Base-by-base conservation (phyloP, 2,888 invertebrate species). In the Hyles lineata region DNA sequence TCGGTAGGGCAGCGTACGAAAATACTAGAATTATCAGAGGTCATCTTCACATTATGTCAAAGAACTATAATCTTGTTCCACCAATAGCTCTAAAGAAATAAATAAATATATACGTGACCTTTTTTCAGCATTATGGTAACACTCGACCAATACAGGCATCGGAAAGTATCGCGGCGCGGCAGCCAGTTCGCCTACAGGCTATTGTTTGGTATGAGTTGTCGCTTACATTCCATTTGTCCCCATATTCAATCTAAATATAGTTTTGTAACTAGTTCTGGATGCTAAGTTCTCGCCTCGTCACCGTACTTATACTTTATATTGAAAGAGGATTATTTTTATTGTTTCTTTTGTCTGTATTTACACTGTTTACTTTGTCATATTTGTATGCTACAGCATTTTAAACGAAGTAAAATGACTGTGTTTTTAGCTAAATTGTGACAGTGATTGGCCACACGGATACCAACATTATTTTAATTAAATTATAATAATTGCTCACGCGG, bases 161-260 rank as follows among this genome's bases (percentile, higher is more conserved):
- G 43, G 23, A 23, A 43, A 67, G 15, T 21, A 43, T 35, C 29
- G 8, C 17, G 29, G 29, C 61, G 21, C 63, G 21, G 35, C 52
- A 84, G 83, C 91, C 86, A 84, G 90, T 89, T 90, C 91, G 91
- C 91, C 91, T 91, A 91, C 91, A 85, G 79, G 50, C 88, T 81
- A 89, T 90, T 90, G 90, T 90, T 84, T 82, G 80, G 77, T 77
- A 79, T 74, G 78, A 79, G 80, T 67, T 67, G 67, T 67, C 50
- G 50, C 67, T 67, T 73, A 79, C 82, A 85, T 85, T 83, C 86
- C 85, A 84, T 83, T 82, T 83, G 83, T 82, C 77, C 72, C 77
- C 75, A 76, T 75, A 55, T 55, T n/a, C 17, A 78, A 77, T 77
- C 78, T 78, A 75, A 75, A 75, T 78, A 75, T 77, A 76, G 23